These are phyloP conservation scores for Nebria brevicollis DNA, from an alignment of 2,888 invertebrate genomes.

Conservation along the genomic window DNA sequence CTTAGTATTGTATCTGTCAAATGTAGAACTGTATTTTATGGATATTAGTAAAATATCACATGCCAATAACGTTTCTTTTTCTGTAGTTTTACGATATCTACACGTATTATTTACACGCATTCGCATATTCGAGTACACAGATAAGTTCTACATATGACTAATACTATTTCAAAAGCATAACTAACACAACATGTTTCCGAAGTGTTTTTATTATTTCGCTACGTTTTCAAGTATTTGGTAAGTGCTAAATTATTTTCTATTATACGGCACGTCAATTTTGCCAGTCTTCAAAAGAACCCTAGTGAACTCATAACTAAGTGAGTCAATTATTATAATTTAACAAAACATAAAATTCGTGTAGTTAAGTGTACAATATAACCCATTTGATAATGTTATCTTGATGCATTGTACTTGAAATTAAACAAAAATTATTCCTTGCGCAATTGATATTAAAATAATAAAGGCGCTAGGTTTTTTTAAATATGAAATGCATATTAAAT, in stretches of 20 bases:
- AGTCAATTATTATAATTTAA: background rate
- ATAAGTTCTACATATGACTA: conserved; percentile 5
- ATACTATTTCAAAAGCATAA: background rate
- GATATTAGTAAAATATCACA: no score
- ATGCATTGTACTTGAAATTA: background rate
- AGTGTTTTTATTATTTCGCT: conserved; percentile 7
- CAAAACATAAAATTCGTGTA: background rate
- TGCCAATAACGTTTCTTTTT: background rate
- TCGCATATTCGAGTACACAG: conserved; percentile 20
- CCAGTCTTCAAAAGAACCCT: no score
- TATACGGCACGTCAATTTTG: background rate
- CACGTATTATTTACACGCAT: background rate
- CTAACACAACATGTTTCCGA: background rate
- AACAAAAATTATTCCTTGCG: no score
- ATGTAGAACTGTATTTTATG: background rate
- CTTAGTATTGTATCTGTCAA: background rate
- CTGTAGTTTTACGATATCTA: background rate
- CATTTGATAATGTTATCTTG: background rate
- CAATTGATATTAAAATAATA: no score
- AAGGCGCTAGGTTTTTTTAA: no score
- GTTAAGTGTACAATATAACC: background rate
- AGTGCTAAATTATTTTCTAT: background rate
- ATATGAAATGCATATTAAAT: no score
- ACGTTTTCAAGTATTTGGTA: conserved; percentile 23
- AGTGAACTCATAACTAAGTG: no score